Evolutionary conservation across 2,888 invertebrate species (phyloP), one percentile per base, ranked within the genome.

Genomic region (Pollenia angustigena): DNA sequence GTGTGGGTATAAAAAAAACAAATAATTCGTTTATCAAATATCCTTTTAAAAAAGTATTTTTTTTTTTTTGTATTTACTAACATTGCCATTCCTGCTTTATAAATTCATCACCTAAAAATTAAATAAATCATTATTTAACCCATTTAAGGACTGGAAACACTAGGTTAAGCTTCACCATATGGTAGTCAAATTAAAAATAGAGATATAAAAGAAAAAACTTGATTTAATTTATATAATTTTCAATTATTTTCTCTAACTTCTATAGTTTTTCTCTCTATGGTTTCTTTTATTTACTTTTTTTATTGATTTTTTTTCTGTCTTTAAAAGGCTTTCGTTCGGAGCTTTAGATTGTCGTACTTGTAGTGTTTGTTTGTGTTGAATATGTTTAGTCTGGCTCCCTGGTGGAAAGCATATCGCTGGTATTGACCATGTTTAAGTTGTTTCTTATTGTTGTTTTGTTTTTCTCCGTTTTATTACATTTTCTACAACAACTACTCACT

Each of bases 291-390:
- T 62, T 71, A 69, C 10, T 68, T 64, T 44, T 18, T 48, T 75
- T 84, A 84, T 79, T 79, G 79, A 84, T 84, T 84, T 66, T 18
- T 18, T 72, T 84, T 66, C 32, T 72, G 48, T 72, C 71, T 81
- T 64, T 56, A 71, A 76, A 64, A 69, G 68, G 66, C 23, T 18
- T 66, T 44, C 2, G 40, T 66, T 44, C 2, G 58, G 56, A 32
- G 42, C 46, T 68, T 75, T 58, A 32, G 56, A 10, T 56, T 81
- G 74, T 74, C 18, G 46, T 71, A 40, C 2, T 64, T 72, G 32
- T 64, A 52, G 64, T 48, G 23, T 69, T 69, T 52, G 9, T 52
- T 52, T 71, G 71, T 54, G 11, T 48, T 18, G n/a, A 40, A 62
- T 23, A 78, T 78, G 18, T 52, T 62, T 44, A 71, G 71, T 62